phyloP scores from a whole-genome alignment of 2,797 vertebrate genomes.

The Sparus aurata region DNA sequence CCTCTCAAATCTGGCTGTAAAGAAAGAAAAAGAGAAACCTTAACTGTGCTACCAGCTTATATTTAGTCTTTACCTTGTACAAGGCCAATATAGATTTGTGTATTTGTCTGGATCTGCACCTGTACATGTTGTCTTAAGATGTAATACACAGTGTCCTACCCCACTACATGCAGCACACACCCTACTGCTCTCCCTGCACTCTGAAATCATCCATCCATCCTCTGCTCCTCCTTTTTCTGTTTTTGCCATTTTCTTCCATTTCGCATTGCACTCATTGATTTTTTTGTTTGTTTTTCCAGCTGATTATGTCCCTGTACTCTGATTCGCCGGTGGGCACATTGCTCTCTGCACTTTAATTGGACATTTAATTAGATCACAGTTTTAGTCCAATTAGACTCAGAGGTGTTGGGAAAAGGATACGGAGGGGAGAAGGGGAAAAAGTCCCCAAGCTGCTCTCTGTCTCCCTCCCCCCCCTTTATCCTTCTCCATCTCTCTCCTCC shows the following conservation, averaged over 20 bases:
- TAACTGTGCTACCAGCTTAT: background rate
- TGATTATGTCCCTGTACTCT: slow-evolving; percentile 87
- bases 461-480: slow-evolving; percentile 35
- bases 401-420: slow-evolving; percentile 76
- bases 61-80: background rate
- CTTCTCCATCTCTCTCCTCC: slow-evolving; percentile 14
- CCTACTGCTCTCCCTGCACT: slow-evolving; percentile 8
- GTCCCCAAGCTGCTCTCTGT: slow-evolving; percentile 78
- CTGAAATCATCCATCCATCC: slow-evolving; percentile 54
- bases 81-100: background rate
- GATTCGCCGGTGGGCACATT: slow-evolving; percentile 86
- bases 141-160: background rate
- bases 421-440: slow-evolving; percentile 73
- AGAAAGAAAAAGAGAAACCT: background rate
- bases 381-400: slow-evolving; percentile 89
- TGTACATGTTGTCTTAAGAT: slow-evolving; percentile 4
- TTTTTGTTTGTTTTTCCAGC: slow-evolving; percentile 89
- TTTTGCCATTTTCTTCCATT: slow-evolving; percentile 69
- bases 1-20: background rate
- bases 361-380: slow-evolving; percentile 92
- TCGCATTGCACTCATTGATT: slow-evolving; percentile 83
- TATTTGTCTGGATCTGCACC: slow-evolving; percentile 12
- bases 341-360: slow-evolving; percentile 90
- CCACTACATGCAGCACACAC: slow-evolving; percentile 26
- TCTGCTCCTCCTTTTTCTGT: slow-evolving; percentile 57